These are phyloP conservation scores for Apoda limacodes DNA, from an alignment of 2,888 invertebrate genomes.

Conservation along the genomic window DNA sequence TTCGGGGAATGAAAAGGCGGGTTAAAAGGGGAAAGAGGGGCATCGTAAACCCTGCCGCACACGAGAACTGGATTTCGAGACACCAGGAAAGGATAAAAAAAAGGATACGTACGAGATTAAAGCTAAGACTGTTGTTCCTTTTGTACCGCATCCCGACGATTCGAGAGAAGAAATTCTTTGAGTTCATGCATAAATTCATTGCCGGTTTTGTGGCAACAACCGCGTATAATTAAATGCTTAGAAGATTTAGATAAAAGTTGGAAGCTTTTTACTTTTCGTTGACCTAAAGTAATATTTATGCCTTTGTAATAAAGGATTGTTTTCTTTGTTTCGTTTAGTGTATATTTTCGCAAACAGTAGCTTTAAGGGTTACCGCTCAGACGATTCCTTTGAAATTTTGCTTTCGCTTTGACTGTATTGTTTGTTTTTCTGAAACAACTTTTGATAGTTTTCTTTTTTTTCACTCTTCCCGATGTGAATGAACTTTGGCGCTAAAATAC, in stretches of 20 bases:
- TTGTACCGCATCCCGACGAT: slow-evolving; percentile 37
- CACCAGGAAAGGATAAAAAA: slow-evolving; percentile 37
- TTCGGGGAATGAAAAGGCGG: slow-evolving; percentile 26
- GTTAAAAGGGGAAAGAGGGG: slow-evolving; percentile 20
- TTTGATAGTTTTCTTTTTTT: slow-evolving; percentile 31
- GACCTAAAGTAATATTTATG: slow-evolving; percentile 24
- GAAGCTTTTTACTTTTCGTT: slow-evolving; percentile 21
- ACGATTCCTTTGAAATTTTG: slow-evolving; percentile 43
- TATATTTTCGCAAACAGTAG: slow-evolving; percentile 39
- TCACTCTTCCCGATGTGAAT: slow-evolving; percentile 4
- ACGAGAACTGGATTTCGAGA: slow-evolving; percentile 48
- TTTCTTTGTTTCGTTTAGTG: slow-evolving; percentile 18
- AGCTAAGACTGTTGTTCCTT: slow-evolving; percentile 66
- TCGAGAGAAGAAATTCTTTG: slow-evolving; percentile 40
- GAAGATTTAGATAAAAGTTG: slow-evolving; percentile 37
- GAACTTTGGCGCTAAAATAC: slow-evolving; percentile 5
- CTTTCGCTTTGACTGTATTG: slow-evolving; percentile 29
- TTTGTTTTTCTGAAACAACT: slow-evolving; percentile 31
- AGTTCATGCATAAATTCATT: slow-evolving; percentile 67
- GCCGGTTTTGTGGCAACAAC: slow-evolving; percentile 44
- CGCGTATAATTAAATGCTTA: slow-evolving; percentile 55
- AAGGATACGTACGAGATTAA: slow-evolving; percentile 46
- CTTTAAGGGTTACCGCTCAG: slow-evolving; percentile 31
- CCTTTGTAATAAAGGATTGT: slow-evolving; percentile 28
- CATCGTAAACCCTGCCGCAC: slow-evolving; percentile 45